Evolutionary conservation across 2,797 vertebrate genomes (phyloP).

Genomic region (Pseudomugil gertrudae): DNA sequence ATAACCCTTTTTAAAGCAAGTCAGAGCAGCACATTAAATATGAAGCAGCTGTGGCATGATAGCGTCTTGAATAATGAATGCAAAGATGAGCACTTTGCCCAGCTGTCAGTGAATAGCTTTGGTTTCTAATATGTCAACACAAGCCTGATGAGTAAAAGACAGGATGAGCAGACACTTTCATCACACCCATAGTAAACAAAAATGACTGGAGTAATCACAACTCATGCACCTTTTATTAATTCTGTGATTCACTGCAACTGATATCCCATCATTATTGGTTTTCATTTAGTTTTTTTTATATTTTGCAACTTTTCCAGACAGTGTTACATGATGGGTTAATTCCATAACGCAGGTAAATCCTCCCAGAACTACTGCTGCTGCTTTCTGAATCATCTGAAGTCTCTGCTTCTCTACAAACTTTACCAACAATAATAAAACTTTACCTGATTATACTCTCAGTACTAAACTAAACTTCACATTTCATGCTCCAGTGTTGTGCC

Average conservation of each 20-base stretch:
- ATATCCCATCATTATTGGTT: slow-evolving; percentile 13
- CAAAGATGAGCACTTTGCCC: slow-evolving; percentile 69
- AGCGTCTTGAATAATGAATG: slow-evolving; percentile 76
- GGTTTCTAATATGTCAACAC: slow-evolving; percentile 58
- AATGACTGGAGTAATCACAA: slow-evolving; percentile 47
- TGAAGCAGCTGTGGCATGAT: slow-evolving; percentile 69
- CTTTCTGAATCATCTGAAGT: slow-evolving; percentile 10
- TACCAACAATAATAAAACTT: neutral
- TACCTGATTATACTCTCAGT: neutral
- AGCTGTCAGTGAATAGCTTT: slow-evolving; percentile 67
- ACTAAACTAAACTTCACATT: neutral
- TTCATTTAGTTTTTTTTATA: neutral
- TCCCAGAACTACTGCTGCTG: neutral
- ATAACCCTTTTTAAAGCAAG: slow-evolving; percentile 53
- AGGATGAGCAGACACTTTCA: slow-evolving; percentile 42
- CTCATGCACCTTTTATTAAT: slow-evolving; percentile 1
- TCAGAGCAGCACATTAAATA: slow-evolving; percentile 68
- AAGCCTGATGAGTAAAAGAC: slow-evolving; percentile 52
- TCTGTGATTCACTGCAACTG: slow-evolving; percentile 11
- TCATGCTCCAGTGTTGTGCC: neutral
- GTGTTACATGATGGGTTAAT: slow-evolving; percentile 9
- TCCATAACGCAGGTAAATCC: slow-evolving; percentile 19
- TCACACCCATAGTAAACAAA: slow-evolving; percentile 45
- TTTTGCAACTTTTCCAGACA: neutral
- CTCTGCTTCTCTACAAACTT: neutral